phyloP scores from a whole-genome alignment of 2,797 vertebrate genomes.

The Synanceia verrucosa region DNA sequence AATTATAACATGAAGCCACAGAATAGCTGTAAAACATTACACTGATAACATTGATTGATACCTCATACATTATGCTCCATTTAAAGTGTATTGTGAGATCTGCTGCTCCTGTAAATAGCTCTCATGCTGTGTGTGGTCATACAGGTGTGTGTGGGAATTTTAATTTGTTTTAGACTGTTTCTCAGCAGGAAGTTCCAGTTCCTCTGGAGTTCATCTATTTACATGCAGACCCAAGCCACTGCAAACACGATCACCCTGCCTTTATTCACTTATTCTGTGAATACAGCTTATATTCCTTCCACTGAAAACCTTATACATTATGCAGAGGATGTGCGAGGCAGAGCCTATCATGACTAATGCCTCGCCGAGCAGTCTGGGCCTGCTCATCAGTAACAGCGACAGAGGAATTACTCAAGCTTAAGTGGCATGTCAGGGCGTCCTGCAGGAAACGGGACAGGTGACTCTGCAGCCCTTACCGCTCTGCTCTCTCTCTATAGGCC shows the following conservation, averaged over 20 bases:
- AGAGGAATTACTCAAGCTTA: constrained; percentile 73
- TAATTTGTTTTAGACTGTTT: constrained; percentile 36
- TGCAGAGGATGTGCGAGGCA: constrained; percentile 53
- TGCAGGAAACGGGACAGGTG: constrained; percentile 65
- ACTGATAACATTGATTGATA: not conserved
- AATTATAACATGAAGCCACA: not conserved
- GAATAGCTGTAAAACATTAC: not conserved
- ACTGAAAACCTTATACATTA: constrained; percentile 63
- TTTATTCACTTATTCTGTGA: constrained; percentile 44
- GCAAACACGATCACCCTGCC: constrained; percentile 51
- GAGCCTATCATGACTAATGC: constrained; percentile 56
- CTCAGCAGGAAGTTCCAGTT: constrained; percentile 13
- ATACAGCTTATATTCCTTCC: constrained; percentile 26
- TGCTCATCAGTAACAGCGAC: constrained; percentile 66
- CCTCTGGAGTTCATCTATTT: constrained; percentile 29
- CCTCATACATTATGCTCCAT: not conserved
- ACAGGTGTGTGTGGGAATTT: constrained; percentile 19
- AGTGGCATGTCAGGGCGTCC: constrained; percentile 71
- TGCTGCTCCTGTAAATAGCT: constrained; percentile 6
- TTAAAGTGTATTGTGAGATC: not conserved
- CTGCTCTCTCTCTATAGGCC: constrained; percentile 40
- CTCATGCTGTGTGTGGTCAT: not conserved
- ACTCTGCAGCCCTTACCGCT: constrained; percentile 31
- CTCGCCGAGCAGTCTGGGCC: constrained; percentile 33
- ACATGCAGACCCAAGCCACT: constrained; percentile 23